Evolutionary conservation across 1,140 invertebrate species (phyloP).

Genomic region (Capitella teleta): DNA sequence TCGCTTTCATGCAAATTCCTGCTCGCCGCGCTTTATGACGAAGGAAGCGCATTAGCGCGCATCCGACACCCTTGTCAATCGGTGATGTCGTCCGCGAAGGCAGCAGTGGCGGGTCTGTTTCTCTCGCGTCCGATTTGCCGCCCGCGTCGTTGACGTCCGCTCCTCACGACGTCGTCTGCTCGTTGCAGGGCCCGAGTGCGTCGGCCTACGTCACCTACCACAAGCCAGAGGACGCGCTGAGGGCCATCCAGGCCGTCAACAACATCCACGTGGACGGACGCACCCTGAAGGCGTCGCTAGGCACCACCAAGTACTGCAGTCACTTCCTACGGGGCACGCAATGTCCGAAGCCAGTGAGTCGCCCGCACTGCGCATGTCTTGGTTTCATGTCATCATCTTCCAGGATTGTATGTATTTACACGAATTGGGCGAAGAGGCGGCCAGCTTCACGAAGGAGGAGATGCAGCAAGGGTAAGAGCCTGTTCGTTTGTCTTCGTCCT

Average conservation of each 20-base stretch:
- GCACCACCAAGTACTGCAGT: conserved; percentile 99
- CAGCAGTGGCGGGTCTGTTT: neutral
- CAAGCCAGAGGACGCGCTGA: conserved; percentile 81
- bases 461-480: conserved; percentile 89
- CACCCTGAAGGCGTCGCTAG: conserved; percentile 91
- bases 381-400: conserved; percentile 15
- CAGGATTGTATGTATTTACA: conserved; percentile 99
- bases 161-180: too few species aligned
- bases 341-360: conserved; percentile 74
- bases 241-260: conserved; percentile 93
- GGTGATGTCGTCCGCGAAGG: too few species aligned
- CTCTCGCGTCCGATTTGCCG: conserved; percentile 9
- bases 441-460: conserved; percentile 97
- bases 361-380: neutral
- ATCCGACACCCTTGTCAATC: too few species aligned
- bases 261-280: conserved; percentile 90
- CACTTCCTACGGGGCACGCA: conserved; percentile 96
- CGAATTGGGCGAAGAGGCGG: conserved; percentile 89
- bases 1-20: too few species aligned
- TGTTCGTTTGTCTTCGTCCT: too few species aligned
- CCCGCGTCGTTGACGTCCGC: too few species aligned
- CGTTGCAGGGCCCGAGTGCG: conserved; percentile 79
- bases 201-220: conserved; percentile 98
- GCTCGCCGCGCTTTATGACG: too few species aligned
- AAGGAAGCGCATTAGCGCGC: too few species aligned